These are phyloP conservation scores for Hirtodrosophila duncani DNA, from an alignment of 2,888 invertebrate species.

Conservation along the genomic window DNA sequence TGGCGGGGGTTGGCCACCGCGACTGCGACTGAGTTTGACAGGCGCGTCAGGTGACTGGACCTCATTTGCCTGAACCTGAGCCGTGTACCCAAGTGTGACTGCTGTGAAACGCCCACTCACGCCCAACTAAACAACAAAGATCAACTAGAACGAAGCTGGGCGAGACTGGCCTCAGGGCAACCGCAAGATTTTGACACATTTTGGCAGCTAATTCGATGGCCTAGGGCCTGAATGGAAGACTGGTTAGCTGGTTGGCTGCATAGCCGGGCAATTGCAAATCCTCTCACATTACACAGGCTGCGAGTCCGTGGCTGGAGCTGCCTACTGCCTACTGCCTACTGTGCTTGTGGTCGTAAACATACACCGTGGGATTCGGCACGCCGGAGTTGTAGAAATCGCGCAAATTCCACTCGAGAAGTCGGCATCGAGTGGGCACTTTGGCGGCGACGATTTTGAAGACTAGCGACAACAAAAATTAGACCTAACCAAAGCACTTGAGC, in stretches of 20 bases:
- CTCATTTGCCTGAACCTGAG: conserved; percentile 55
- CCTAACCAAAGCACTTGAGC: conserved; percentile 44
- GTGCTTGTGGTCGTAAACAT: conserved; percentile 78
- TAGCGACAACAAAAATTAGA: conserved; percentile 67
- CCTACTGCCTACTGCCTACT: no score
- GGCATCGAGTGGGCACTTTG: conserved; percentile 63
- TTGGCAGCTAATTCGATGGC: conserved; percentile 49
- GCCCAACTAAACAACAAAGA: conserved; percentile 9
- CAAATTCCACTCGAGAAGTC: conserved; percentile 52
- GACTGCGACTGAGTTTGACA: conserved; percentile 56
- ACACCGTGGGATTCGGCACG: conserved; percentile 77
- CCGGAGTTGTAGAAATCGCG: conserved; percentile 18
- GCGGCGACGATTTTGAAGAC: conserved; percentile 60
- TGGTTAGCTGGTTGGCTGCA: no score
- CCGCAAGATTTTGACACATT: conserved; percentile 54
- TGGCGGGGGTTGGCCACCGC: conserved; percentile 13
- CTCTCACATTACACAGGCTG: conserved; percentile 14
- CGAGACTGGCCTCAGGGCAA: conserved; percentile 38
- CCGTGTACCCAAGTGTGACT: conserved; percentile 12
- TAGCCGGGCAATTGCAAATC: not conserved
- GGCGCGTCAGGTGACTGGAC: conserved; percentile 49
- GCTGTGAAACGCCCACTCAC: conserved; percentile 22
- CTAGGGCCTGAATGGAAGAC: no score
- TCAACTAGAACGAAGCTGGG: not conserved
- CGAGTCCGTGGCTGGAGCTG: conserved; percentile 4